Evolutionary conservation across 37 sponge, comb jelly and placozoan genomes (phyloP).

Genomic region (Oscarella lobularis): DNA sequence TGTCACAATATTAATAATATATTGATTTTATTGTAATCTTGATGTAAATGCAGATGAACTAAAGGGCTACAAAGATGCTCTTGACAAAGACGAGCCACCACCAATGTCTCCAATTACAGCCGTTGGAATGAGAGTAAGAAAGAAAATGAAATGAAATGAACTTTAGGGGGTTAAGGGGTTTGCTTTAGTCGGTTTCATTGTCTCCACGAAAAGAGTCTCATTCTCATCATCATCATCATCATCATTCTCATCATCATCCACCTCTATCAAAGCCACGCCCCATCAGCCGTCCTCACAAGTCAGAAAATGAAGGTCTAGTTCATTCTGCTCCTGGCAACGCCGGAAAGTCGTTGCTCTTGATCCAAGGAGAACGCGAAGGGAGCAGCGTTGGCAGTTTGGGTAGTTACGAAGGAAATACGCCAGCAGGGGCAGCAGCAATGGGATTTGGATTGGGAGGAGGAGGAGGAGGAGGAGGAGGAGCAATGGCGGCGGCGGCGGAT

Average conservation of each 20-base stretch:
- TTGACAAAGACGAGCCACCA: neutral
- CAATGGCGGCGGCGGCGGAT: neutral
- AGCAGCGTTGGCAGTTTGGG: neutral
- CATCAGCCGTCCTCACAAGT: neutral
- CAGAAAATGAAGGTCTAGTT: neutral
- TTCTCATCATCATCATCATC: too few species aligned
- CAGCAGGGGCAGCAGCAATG: neutral
- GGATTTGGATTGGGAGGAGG: too few species aligned
- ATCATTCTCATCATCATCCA: neutral
- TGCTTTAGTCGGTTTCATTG: too few species aligned
- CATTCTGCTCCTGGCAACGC: neutral
- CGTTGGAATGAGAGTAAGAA: too few species aligned
- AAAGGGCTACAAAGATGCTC: neutral
- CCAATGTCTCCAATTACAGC: too few species aligned
- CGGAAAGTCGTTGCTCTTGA: neutral
- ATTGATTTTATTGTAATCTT: neutral
- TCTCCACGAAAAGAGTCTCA: too few species aligned
- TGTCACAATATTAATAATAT: slow-evolving; percentile 24
- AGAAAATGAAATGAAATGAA: too few species aligned
- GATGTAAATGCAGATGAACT: neutral
- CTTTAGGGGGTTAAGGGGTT: too few species aligned
- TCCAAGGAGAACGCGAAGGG: neutral
- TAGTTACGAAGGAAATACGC: neutral
- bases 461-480: neutral
- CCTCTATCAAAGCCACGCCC: neutral